Evolutionary conservation across 1,140 invertebrate genomes (phyloP), one percentile per base, ranked within the genome.

Genomic region (Procambarus clarkii): DNA sequence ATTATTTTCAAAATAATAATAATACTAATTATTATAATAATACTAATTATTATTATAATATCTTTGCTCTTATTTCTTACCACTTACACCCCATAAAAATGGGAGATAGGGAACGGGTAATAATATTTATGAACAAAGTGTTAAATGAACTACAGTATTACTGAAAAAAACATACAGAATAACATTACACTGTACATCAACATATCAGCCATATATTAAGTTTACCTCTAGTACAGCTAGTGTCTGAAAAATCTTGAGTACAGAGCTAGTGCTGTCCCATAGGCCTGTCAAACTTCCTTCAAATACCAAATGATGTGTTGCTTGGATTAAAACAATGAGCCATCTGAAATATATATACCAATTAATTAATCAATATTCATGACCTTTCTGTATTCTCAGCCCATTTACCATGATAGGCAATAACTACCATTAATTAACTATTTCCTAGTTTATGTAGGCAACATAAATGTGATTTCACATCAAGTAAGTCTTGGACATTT

Each of bases 261-360:
- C 71, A 11, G 60, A 64, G 34, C 74, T 85, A 34, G 91, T 92
- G 71, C 74, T 79, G 50, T 84, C 81, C 91, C 91, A 92, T 15
- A 92, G 81, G 24, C 91, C 91, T 18, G 24, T 82, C 9, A 89
- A 7, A 74, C 45, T 60, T n/a, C 64, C 81, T 54, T 92, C 91
- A 69, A 89, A 76, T 5, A 92, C 3, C n/a, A 92, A 45, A 74
- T 92, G 91, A 58, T 86, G 74, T 1, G 86, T 34, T 15, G 88
- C 86, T 50, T 92, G 91, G n/a, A 92, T 89, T 79, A 92, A 74
- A 15, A 92, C 87, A 15, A 92, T 92, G 15, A 89, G 71, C 91
- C 91, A 92, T 50, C 91, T 92, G 91, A 0, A 88, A 54, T 58
- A 18, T 8, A 18, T 8, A 11, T 18, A 69, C 21, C 5, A 34